Evolutionary conservation across 2,113 vertebrate species (phyloP), one percentile per base, ranked within the genome.

Genomic region (Varanus salvator): DNA sequence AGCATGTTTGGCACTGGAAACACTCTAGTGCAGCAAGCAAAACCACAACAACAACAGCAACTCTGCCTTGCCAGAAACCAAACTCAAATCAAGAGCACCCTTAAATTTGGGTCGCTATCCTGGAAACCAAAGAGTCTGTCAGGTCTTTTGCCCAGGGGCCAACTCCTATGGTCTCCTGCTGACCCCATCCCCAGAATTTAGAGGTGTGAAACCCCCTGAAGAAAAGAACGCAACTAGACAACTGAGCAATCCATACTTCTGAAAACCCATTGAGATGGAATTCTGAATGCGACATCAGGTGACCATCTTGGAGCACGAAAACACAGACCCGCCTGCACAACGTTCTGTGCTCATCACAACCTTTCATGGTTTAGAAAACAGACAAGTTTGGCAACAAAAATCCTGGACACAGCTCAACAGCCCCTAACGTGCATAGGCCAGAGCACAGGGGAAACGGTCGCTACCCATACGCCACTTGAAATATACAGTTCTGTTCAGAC

Each of bases 371-470:
- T 48, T 25, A 57, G 34, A 74, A 85, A 8, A 9, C 19, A 71
- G 9, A 25, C 76, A 92, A 92, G 87, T 91, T 90, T 88, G 44
- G 88, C 8, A 19, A 69, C 34, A 89, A 85, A 90, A 9, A 44
- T 44, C 38, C 38, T 44, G 38, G 38, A n/a, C 38, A 38, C 17
- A 23, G 27, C 8, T 25, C 19, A 54, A 68, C 50, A 15, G 57
- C 38, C 11, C 6, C 9, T 1, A n/a, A 69, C 76, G 64, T 7
- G 9, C 25, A 25, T 27, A 1, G 4, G 0, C 11, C 11, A 3
- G 4, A 23, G n/a, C 27, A 2, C 0, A 1, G 38, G 2, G 11
- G 0, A 0, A 64, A 3, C 1, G 60, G 60, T 64, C 0, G 0
- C 12, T 69, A 0, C 0, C 1, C 31, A 64, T 1, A 57, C 14